Percentiles rank a stretch among this genome's conserved stretches.
Evolutionary conservation across 2,888 invertebrate genomes (phyloP).

Genomic region (Lithophane ornitopus): DNA sequence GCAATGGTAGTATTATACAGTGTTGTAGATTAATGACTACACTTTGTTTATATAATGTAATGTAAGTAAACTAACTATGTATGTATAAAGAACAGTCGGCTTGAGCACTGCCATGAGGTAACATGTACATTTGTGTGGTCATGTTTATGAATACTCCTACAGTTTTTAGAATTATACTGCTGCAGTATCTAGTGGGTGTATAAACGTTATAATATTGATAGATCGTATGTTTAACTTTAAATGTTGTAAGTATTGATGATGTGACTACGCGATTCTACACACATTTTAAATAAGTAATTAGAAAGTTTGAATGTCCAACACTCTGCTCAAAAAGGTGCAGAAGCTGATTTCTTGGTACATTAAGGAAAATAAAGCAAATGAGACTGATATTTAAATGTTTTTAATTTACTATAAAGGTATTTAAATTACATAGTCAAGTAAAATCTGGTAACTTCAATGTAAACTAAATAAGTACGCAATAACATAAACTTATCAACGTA

Average conservation of each 20-base stretch:
- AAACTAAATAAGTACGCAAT: not conserved
- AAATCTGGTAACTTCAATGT: conserved; percentile 22
- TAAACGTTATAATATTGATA: conserved; percentile 29
- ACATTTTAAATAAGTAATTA: conserved; percentile 42
- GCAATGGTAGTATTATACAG: conserved; percentile 42
- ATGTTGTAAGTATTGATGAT: conserved; percentile 49
- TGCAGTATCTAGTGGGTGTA: conserved; percentile 38
- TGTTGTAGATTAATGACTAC: conserved; percentile 43
- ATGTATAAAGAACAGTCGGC: conserved; percentile 54
- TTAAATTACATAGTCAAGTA: conserved; percentile 44
- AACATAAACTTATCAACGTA: conserved; percentile 4
- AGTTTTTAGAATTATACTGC: conserved; percentile 24
- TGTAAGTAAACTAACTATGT: conserved; percentile 39
- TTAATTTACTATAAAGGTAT: conserved; percentile 64
- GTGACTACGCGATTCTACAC: conserved; percentile 53
- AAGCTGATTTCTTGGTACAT: conserved; percentile 71
- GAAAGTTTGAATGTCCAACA: conserved; percentile 65
- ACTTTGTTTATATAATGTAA: conserved; percentile 46
- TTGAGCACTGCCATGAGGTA: conserved; percentile 73
- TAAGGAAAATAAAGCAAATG: conserved; percentile 82
- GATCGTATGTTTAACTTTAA: conserved; percentile 16
- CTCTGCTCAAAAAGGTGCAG: conserved; percentile 79
- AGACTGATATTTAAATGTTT: conserved; percentile 80
- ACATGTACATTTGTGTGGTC: conserved; percentile 50
- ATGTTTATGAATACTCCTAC: conserved; percentile 36